These are phyloP conservation scores for Ochropleura leucogaster DNA, from an alignment of 2,888 invertebrate genomes.

Conservation along the genomic window DNA sequence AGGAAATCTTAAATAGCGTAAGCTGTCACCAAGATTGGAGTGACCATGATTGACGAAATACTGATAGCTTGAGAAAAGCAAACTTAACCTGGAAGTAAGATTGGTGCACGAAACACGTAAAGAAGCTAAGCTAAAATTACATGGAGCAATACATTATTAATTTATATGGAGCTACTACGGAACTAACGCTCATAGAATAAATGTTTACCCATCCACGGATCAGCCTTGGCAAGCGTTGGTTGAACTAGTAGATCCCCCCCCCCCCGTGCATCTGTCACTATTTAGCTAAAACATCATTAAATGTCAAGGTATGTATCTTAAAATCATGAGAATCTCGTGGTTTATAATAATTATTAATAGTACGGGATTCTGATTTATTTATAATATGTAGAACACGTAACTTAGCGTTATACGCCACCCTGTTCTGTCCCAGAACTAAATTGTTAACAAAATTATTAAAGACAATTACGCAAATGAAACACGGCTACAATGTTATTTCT, in stretches of 20 bases:
- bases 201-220: neutral
- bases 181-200: neutral
- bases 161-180: too few relatives aligned
- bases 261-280: neutral
- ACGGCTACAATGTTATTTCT: constrained; percentile 40
- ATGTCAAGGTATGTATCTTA: neutral
- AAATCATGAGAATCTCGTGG: neutral
- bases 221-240: neutral
- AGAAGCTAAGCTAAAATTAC: too few relatives aligned
- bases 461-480: constrained; percentile 36
- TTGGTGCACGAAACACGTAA: neutral
- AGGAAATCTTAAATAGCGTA: neutral
- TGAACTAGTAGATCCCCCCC: neutral
- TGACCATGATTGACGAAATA: neutral
- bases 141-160: too few relatives aligned
- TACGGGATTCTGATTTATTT: too few relatives aligned
- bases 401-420: too few relatives aligned
- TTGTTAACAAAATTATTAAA: constrained; percentile 1
- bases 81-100: neutral
- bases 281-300: neutral
- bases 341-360: too few relatives aligned
- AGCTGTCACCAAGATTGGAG: neutral
- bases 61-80: neutral
- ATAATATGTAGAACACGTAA: too few relatives aligned
- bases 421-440: neutral